Evolutionary conservation across 2,888 invertebrate genomes (phyloP), one percentile per base, ranked within the genome.

Genomic region (Frankliniella intonsa): DNA sequence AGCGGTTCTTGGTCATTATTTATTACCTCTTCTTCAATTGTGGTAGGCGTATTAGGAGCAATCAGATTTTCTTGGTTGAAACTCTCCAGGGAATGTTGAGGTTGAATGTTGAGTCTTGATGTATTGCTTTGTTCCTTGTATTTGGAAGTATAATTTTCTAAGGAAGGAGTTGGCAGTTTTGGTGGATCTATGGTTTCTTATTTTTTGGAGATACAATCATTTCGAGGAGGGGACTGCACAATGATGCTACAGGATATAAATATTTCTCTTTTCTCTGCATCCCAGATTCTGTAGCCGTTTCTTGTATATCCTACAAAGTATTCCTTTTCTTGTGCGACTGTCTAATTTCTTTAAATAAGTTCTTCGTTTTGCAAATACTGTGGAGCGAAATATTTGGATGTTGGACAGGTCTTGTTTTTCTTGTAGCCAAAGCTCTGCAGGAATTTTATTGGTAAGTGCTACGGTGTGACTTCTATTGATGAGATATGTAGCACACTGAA

Each of bases 361-460:
- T 7, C 19, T 62, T 14, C 8, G 8, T 62, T 62, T 62, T 7
- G 14, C 3, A 17, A 12, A 62, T 11, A 85, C 85, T 82, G 79
- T 81, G 50, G 83, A 83, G 19, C 86, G 86, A 84, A 86, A 86
- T 0, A 86, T 82, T 84, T 85, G 84, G 76, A 86, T 25, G 55
- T 83, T 83, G 50, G 83, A 83, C 27, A 86, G 81, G 79, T 86
- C 82, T 25, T 86, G 84, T 84, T 83, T 85, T 82, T 82, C 1
- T 81, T 83, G 11, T 82, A 83, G n/a, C 85, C 86, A 86, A 19
- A 82, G 80, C 83, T 86, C 86, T 50, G 76, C 81, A 11, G 86
- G 86, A 0, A 11, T 86, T 86, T 19, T n/a, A n/a, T n/a, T n/a
- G n/a, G n/a, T 80, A 55, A 83, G 81, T 79, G 84, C 14, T 19